Evolutionary conservation across 2,113 vertebrate genomes (phyloP), one percentile per base, ranked within the genome.

Genomic region (Catharus fuscescens): DNA sequence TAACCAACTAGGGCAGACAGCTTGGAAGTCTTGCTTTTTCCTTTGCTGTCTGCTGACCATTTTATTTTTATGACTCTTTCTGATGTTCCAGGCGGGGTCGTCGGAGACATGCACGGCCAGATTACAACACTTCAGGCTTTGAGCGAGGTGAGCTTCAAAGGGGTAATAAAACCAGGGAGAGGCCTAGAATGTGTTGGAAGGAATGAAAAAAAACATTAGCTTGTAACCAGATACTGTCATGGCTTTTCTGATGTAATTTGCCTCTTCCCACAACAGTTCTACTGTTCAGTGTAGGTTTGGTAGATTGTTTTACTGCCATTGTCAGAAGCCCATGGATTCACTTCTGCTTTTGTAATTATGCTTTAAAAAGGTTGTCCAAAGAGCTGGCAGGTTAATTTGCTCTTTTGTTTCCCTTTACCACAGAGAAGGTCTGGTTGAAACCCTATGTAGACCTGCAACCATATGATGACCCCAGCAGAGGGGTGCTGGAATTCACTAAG

Each of bases 401-500:
- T 48, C 47, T 40, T 54, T 71, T 81, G 14, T 79, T 81, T 60
- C 8, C n/a, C 53, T 95, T 93, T 64, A 62, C 85, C 9, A 16
- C 38, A 98, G 98, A 98, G 91, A 98, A 98, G 83, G 96, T 98
- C 62, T 98, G 98, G 97, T 88, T 98, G 76, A 98, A 98, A 88
- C 98, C 98, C 31, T 98, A 98, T 8, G 98, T 98, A 85, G 98
- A 98, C 76, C 96, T 98, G n/a, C 98, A 98, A 67, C 98, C 98
- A 1, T 98, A 98, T 19, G 98, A 98, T 67, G 98, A 98, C 79
- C 98, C 98, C 45, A 97, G 97, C 48, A 98, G 97, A 80, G 98
- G 98, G 4, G 98, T 98, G 6, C 77, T 98, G 90, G 97, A 98
- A 84, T 98, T 98, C 94, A 97, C 97, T 32, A 98, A 97, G 93